Conservation (phyloP, 2,888 invertebrate genomes). For the Achlya flavicornis region DNA sequence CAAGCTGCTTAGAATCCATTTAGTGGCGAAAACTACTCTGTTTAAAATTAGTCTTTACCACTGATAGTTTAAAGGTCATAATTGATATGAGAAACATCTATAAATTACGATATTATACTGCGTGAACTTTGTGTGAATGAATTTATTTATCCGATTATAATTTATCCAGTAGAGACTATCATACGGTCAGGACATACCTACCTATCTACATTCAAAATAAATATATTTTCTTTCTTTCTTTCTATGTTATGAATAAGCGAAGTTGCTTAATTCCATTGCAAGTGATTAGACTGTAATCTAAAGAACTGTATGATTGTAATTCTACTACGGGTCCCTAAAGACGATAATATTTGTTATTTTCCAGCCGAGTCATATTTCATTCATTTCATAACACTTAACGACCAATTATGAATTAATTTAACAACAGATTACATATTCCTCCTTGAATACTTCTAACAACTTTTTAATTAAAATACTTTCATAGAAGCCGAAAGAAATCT, state of each 20-base stretch:
- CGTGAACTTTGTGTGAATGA: neutral
- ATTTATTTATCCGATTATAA: neutral
- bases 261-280: too few species aligned
- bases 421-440: conserved; percentile 77
- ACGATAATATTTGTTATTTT: neutral
- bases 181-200: too few species aligned
- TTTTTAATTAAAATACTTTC: conserved; percentile 80
- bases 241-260: too few species aligned
- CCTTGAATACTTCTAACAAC: conserved; percentile 66
- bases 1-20: neutral
- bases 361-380: conserved; percentile 19
- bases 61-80: neutral
- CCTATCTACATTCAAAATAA: too few species aligned
- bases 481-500: conserved; percentile 59
- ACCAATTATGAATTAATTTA: conserved; percentile 76
- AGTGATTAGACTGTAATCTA: neutral
- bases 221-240: too few species aligned
- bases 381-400: conserved; percentile 47
- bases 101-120: too few species aligned
- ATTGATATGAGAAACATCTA: too few species aligned
- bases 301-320: neutral
- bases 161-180: too few species aligned
- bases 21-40: neutral
- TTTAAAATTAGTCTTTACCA: neutral
- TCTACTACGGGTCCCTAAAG: neutral